These are phyloP conservation scores for Eremophila alpestris DNA, from an alignment of 2,797 vertebrate species.

Conservation along the genomic window DNA sequence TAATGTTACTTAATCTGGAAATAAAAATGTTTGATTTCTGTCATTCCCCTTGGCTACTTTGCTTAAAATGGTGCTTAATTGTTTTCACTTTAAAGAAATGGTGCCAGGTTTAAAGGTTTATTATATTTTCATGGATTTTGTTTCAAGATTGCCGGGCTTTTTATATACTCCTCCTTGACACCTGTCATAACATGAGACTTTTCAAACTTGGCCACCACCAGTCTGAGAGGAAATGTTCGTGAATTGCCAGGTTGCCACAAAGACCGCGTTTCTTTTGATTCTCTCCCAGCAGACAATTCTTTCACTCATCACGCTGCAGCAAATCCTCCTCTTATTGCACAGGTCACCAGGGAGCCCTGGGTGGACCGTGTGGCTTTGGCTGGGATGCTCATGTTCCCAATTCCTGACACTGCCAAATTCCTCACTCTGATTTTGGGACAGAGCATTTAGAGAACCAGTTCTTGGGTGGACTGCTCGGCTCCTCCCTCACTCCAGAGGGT, in stretches of 20 bases:
- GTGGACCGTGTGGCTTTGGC: not conserved
- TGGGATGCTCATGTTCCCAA: not conserved
- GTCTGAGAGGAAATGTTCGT: not conserved
- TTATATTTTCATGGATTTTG: not conserved
- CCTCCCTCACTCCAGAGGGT: not conserved
- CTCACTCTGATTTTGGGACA: not conserved
- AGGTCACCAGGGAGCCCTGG: not conserved
- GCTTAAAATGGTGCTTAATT: slow-evolving; percentile 47
- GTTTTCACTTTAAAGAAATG: slow-evolving; percentile 19
- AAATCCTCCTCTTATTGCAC: not conserved
- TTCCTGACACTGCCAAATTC: not conserved
- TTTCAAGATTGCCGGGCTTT: not conserved
- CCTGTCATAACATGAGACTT: slow-evolving; percentile 20
- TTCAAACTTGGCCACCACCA: slow-evolving; percentile 19
- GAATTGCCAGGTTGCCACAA: not conserved
- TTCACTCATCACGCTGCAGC: not conserved
- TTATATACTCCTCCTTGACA: not conserved
- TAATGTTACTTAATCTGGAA: slow-evolving; percentile 62
- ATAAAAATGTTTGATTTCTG: slow-evolving; percentile 60
- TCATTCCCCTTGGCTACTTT: slow-evolving; percentile 27
- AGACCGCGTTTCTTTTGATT: not conserved
- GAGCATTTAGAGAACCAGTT: not conserved
- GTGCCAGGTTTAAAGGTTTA: slow-evolving; percentile 7
- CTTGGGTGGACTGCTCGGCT: not conserved
- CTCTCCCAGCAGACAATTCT: not conserved